These are phyloP conservation scores for Oreochromis tanganicae DNA, from an alignment of 2,113 vertebrate species.

Conservation along the genomic window DNA sequence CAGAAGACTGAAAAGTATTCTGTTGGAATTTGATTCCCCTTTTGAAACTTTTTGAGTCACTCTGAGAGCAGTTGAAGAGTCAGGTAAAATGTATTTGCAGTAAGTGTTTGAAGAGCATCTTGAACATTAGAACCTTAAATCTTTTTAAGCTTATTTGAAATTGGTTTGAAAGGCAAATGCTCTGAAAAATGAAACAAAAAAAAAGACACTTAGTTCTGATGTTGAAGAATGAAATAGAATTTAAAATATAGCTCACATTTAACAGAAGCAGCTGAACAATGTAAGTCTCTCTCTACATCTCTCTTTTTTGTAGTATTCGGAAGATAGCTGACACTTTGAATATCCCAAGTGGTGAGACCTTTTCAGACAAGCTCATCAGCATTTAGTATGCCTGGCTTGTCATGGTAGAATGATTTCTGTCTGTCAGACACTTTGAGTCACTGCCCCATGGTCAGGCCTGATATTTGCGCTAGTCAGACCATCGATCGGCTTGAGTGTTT, in stretches of 20 bases:
- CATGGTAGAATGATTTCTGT: constrained; percentile 49
- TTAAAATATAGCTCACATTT: background rate
- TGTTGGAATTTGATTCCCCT: background rate
- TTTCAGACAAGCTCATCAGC: constrained; percentile 67
- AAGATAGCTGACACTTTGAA: constrained; percentile 40
- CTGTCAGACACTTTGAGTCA: constrained; percentile 58
- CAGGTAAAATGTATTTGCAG: background rate
- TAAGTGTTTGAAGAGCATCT: background rate
- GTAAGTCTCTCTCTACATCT: background rate
- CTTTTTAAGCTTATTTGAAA: background rate
- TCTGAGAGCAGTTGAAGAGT: background rate
- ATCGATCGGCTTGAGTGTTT: constrained; percentile 59
- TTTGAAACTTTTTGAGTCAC: background rate
- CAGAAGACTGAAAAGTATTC: background rate
- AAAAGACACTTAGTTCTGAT: background rate
- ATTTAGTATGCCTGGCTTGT: constrained; percentile 55
- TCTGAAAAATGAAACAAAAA: background rate
- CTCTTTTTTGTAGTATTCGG: constrained; percentile 15
- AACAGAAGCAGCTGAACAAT: background rate
- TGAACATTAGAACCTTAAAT: background rate
- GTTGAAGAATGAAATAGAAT: background rate
- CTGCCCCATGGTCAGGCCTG: constrained; percentile 54
- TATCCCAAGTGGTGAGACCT: constrained; percentile 68
- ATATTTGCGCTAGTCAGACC: constrained; percentile 65
- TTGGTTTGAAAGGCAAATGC: background rate